These are phyloP conservation scores for Drosophila auraria DNA, from an alignment of 1,140 invertebrate genomes.

Conservation along the genomic window DNA sequence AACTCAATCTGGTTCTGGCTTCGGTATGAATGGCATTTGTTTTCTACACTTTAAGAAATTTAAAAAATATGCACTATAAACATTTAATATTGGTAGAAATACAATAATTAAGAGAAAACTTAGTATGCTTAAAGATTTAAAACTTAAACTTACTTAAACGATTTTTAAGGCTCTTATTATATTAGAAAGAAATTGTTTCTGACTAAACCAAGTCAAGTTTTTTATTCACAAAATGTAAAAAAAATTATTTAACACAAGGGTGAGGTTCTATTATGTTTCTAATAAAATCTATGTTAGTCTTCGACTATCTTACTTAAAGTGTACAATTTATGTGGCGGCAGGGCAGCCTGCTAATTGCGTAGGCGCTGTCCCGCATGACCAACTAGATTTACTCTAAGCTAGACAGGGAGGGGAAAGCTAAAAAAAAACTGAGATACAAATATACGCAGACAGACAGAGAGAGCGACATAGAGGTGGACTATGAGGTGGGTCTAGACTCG, in stretches of 20 bases:
- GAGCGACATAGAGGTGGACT: not conserved
- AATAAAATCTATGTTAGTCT: not conserved
- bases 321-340: conserved; percentile 49
- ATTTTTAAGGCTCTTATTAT: not conserved
- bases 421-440: not conserved
- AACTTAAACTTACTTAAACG: not conserved
- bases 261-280: not conserved
- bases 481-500: conserved; percentile 22
- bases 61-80: not conserved
- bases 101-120: not conserved
- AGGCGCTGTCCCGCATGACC: conserved; percentile 71
- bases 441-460: not conserved
- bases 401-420: not conserved
- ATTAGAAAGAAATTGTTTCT: not conserved
- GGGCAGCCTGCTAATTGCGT: conserved; percentile 70
- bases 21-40: conserved; percentile 23
- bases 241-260: not conserved
- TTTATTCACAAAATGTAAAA: too few relatives aligned
- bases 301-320: not conserved
- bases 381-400: conserved; percentile 41
- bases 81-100: not conserved
- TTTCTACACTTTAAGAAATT: not conserved
- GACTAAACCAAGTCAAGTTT: too few relatives aligned
- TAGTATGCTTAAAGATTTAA: not conserved
- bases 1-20: conserved; percentile 32